A percentile compares a stretch with the other conserved stretches of the same genome.
Evolutionary conservation across 1,140 invertebrate species (phyloP).

Genomic region (Anastrepha obliqua): DNA sequence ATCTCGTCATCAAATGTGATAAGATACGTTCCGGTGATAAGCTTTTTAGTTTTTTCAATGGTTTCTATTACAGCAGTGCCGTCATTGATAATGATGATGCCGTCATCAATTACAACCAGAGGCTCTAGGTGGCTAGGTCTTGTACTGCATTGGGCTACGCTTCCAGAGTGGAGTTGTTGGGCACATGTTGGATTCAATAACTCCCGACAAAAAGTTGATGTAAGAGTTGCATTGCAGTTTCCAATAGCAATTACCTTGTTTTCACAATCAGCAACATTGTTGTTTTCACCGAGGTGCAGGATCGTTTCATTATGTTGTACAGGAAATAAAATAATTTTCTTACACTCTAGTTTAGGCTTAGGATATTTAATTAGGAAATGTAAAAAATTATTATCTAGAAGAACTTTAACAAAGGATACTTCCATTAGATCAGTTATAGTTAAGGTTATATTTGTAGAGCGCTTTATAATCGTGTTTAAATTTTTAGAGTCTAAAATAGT

Average conservation of each 20-base stretch:
- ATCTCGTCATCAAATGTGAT: too few species aligned
- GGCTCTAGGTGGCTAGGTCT: constrained; percentile 54
- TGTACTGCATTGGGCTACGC: constrained; percentile 55
- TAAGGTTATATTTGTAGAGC: constrained; percentile 22
- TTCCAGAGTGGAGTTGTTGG: constrained; percentile 56
- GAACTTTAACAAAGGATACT: constrained; percentile 49
- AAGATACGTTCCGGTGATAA: constrained; percentile 54
- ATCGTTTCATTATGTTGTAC: constrained; percentile 45
- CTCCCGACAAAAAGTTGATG: constrained; percentile 55
- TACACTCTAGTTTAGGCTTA: constrained; percentile 57
- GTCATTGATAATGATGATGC: constrained; percentile 58
- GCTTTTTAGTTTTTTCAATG: constrained; percentile 39
- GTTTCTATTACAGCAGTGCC: constrained; percentile 33
- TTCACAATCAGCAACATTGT: constrained; percentile 58
- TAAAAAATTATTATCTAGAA: constrained; percentile 59
- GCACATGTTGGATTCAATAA: constrained; percentile 56
- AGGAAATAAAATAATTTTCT: constrained; percentile 57
- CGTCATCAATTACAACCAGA: constrained; percentile 54
- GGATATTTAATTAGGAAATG: constrained; percentile 60
- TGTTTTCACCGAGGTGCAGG: constrained; percentile 28
- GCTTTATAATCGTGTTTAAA: neutral
- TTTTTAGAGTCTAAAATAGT: too few species aligned
- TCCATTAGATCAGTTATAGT: constrained; percentile 49
- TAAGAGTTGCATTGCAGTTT: constrained; percentile 54
- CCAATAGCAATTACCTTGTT: constrained; percentile 54